These are phyloP conservation scores for Oxycera nigricornis DNA, from an alignment of 2,888 invertebrate genomes.

Conservation along the genomic window DNA sequence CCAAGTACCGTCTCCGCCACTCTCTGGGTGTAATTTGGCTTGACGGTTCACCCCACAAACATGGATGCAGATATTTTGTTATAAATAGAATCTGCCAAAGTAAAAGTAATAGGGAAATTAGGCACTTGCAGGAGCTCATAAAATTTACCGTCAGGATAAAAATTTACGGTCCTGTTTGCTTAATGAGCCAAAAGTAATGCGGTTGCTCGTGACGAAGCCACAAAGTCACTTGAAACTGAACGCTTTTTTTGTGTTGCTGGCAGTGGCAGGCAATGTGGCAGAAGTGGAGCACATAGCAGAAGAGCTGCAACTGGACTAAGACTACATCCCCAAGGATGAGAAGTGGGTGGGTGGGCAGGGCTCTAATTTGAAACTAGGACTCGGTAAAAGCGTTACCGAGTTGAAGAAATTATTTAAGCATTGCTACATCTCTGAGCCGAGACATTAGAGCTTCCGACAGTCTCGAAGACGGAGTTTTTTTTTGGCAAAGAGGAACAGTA, in stretches of 20 bases:
- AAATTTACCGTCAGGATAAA: slow-evolving; percentile 41
- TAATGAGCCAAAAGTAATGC: slow-evolving; percentile 40
- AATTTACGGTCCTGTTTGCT: slow-evolving; percentile 38
- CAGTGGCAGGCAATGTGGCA: background rate
- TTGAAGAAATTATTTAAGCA: background rate
- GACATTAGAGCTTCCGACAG: background rate
- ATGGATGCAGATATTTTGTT: slow-evolving; percentile 17
- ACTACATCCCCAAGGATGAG: background rate
- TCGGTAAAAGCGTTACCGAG: background rate
- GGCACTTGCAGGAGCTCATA: slow-evolving; percentile 33
- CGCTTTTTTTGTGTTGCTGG: slow-evolving; percentile 21
- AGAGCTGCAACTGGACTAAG: background rate
- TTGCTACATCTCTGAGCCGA: background rate
- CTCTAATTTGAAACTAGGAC: background rate
- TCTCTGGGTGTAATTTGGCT: too few relatives aligned
- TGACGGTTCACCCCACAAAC: too few relatives aligned
- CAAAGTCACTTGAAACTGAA: slow-evolving; percentile 29
- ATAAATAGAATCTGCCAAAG: slow-evolving; percentile 38
- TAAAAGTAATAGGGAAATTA: slow-evolving; percentile 39
- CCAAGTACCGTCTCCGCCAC: too few relatives aligned
- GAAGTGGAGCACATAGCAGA: background rate
- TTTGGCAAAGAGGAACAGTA: too few relatives aligned
- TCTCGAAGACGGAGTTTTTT: too few relatives aligned
- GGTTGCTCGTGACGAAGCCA: slow-evolving; percentile 33
- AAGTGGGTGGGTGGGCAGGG: background rate